Evolutionary conservation across 2,113 vertebrate genomes (phyloP).

Genomic region (Cottus gobio): DNA sequence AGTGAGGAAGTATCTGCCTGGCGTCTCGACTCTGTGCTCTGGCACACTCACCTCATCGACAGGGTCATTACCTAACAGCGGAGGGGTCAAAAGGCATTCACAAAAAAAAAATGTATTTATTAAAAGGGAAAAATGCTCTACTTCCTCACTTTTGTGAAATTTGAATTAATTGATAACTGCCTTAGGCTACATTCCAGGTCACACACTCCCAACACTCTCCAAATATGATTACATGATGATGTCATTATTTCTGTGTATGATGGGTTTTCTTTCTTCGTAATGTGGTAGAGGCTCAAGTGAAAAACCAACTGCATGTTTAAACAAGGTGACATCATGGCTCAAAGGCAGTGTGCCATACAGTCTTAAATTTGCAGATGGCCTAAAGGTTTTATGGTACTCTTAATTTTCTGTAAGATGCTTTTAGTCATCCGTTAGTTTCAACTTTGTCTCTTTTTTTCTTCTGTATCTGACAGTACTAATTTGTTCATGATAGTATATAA

Average conservation of each 20-base stretch:
- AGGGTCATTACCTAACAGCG: not conserved
- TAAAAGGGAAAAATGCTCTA: not conserved
- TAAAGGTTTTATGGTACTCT: conserved; percentile 5
- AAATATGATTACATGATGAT: conserved; percentile 13
- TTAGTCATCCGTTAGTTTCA: conserved; percentile 30
- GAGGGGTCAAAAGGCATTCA: not conserved
- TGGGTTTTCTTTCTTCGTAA: not conserved
- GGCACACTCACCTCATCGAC: conserved; percentile 20
- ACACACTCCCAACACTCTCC: conserved; percentile 8
- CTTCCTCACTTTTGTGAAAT: conserved; percentile 19
- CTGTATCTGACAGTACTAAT: conserved; percentile 18
- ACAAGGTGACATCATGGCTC: conserved; percentile 4
- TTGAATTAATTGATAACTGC: conserved; percentile 19
- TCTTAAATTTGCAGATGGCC: conserved; percentile 12
- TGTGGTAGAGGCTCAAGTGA: conserved; percentile 6
- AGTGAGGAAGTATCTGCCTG: conserved; percentile 17
- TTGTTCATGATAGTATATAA: conserved; percentile 36
- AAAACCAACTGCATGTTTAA: conserved; percentile 24
- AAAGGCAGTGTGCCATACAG: not conserved
- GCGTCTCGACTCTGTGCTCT: conserved; percentile 3
- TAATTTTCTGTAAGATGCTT: conserved; percentile 27
- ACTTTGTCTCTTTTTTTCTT: conserved; percentile 13
- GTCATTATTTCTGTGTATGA: conserved; percentile 26
- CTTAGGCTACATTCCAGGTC: conserved; percentile 21
- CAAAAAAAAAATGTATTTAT: not conserved